A percentile compares a stretch with the other conserved stretches of the same genome.
Conservation (phyloP, 2,113 vertebrate species). For the Archilochus colubris region DNA sequence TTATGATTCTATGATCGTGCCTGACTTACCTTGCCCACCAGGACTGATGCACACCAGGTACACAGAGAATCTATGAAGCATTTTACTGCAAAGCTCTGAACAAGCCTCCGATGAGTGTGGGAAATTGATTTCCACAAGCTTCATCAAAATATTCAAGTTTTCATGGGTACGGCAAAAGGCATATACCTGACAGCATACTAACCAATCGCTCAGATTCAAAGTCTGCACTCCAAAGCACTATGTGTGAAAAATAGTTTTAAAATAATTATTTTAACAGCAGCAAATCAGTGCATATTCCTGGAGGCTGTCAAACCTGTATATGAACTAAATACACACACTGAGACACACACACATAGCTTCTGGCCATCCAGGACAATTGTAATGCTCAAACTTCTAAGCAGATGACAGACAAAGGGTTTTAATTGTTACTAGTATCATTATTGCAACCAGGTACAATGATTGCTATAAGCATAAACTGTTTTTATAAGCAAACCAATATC, state of each 20-base stretch:
- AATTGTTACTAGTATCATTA: not conserved
- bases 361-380: not conserved
- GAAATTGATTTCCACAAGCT: not conserved
- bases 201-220: not conserved
- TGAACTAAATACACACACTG: too few relatives aligned
- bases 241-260: not conserved
- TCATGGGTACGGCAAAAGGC: not conserved
- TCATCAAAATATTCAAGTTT: not conserved
- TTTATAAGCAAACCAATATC: not conserved
- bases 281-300: not conserved
- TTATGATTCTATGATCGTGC: too few relatives aligned
- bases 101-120: rapidly evolving
- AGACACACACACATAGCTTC: not conserved
- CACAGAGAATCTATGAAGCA: not conserved
- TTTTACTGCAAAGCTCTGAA: not conserved
- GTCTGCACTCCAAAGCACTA: not conserved
- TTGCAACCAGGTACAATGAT: not conserved
- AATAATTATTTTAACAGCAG: not conserved
- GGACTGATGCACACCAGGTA: not conserved
- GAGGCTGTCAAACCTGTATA: not conserved
- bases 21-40: not conserved
- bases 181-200: not conserved
- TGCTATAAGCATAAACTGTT: not conserved
- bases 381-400: not conserved
- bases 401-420: not conserved